These are phyloP conservation scores for Minunthozetes semirufus DNA, from an alignment of 2,888 invertebrate genomes.

Conservation along the genomic window DNA sequence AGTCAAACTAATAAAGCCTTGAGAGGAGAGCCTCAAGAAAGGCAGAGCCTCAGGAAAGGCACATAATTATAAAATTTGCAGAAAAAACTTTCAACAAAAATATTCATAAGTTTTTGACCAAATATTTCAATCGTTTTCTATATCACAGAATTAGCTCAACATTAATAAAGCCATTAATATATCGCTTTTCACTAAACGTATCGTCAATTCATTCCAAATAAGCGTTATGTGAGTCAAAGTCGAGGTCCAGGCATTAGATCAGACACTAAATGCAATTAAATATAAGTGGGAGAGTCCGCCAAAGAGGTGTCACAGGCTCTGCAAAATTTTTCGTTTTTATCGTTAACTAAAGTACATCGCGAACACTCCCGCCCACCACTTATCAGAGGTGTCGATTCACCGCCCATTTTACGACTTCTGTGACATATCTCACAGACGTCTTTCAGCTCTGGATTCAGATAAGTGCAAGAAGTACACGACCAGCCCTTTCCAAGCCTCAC, in stretches of 20 bases:
- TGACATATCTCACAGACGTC: constrained; percentile 70
- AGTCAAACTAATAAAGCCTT: too few species aligned
- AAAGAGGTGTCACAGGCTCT: constrained; percentile 63
- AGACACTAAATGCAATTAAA: constrained; percentile 45
- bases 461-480: constrained; percentile 68
- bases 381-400: constrained; percentile 59
- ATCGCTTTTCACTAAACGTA: not conserved
- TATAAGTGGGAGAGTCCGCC: constrained; percentile 68
- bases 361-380: constrained; percentile 69
- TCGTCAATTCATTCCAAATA: not conserved
- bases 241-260: not conserved
- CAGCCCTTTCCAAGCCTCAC: constrained; percentile 49
- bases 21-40: not conserved
- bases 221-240: not conserved
- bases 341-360: constrained; percentile 67
- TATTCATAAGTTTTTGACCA: not conserved
- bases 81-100: constrained; percentile 6
- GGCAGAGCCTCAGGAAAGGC: constrained; percentile 20
- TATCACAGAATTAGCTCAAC: not conserved
- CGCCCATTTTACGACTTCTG: constrained; percentile 57
- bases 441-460: constrained; percentile 54
- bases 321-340: constrained; percentile 58
- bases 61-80: constrained; percentile 25
- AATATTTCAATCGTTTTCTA: constrained; percentile 19
- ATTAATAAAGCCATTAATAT: constrained; percentile 13